A percentile compares a stretch with the other conserved stretches of the same genome.
Conservation (phyloP, 2,888 invertebrate species). For the Troides oblongomaculatus region DNA sequence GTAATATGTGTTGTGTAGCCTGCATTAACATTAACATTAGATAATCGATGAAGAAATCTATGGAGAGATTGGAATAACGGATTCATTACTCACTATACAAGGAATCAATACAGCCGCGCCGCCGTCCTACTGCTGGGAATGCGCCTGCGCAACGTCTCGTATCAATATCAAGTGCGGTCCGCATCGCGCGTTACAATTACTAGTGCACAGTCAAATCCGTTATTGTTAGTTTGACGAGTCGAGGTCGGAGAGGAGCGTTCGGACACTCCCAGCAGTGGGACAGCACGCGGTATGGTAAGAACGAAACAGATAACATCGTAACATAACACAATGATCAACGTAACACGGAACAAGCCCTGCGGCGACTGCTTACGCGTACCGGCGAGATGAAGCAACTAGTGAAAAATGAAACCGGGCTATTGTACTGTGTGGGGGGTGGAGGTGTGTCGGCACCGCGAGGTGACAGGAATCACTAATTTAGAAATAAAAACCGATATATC, state of each 20-base stretch:
- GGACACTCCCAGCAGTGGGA: conserved; percentile 58
- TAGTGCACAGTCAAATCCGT: conserved; percentile 57
- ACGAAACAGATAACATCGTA: conserved; percentile 71
- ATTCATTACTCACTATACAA: conserved; percentile 76
- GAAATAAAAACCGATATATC: conserved; percentile 40
- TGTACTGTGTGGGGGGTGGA: conserved; percentile 50
- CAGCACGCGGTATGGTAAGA: conserved; percentile 55
- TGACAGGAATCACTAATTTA: conserved; percentile 36
- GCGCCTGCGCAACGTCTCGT: neutral
- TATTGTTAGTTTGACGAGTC: conserved; percentile 38
- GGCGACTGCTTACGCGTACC: conserved; percentile 66
- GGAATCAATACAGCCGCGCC: conserved; percentile 57
- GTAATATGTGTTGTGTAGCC: conserved; percentile 77
- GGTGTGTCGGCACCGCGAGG: conserved; percentile 46
- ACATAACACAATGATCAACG: conserved; percentile 61
- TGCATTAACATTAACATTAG: conserved; percentile 69
- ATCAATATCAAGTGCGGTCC: conserved; percentile 6
- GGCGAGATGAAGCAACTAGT: conserved; percentile 56
- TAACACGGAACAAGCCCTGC: conserved; percentile 76
- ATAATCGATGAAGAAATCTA: conserved; percentile 69
- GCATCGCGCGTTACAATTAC: neutral
- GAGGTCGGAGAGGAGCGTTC: neutral
- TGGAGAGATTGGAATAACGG: conserved; percentile 76
- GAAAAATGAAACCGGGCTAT: conserved; percentile 73
- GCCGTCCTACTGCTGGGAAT: conserved; percentile 61